Evolutionary conservation across 1,140 invertebrate genomes (phyloP), one percentile per base, ranked within the genome.

Genomic region (Eumeta japonica): DNA sequence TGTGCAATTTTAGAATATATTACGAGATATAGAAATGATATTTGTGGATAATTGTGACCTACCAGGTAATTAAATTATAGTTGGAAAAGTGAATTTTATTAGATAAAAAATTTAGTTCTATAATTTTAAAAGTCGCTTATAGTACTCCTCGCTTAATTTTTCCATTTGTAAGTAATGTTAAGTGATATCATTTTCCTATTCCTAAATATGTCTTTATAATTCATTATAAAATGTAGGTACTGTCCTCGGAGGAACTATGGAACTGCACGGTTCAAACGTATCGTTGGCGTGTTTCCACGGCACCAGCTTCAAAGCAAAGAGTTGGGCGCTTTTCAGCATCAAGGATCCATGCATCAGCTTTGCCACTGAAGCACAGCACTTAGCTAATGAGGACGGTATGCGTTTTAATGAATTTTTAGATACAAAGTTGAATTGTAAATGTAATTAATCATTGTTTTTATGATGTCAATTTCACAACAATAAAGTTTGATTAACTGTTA

Each of bases 201-300:
- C 28, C 7, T 7, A 7, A 24, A n/a, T 30, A 30, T 14, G 28
- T 24, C 5, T 5, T 24, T 7, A 24, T 24, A n/a, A 5, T 24
- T 7, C 5, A 7, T 24, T 24, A 15, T 71, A 62, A 5, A 60
- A 65, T 19, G 63, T 79, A 55, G 91, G 90, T 9, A 92, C 91
- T 1, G 88, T 97, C 10, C 76, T 97, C 0, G 94, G 94, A 11
- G 94, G 94, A 16, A 92, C 89, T n/a, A 89, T 94, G 79, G 90
- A 94, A 57, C 76, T 97, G 10, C 88, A 91, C 48, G 87, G 87
- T 13, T 90, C 87, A 16, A 93, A 95, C 61, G 92, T 98, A 27
- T 95, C 93, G 10, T 76, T 98, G 20, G 94, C 93, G 4, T 97
- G 94, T 70, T 98, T 97, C 78, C 93, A 97, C 71, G 95, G 94